Evolutionary conservation across 1,140 invertebrate species (phyloP).

Genomic region (Drosophila tropicalis): DNA sequence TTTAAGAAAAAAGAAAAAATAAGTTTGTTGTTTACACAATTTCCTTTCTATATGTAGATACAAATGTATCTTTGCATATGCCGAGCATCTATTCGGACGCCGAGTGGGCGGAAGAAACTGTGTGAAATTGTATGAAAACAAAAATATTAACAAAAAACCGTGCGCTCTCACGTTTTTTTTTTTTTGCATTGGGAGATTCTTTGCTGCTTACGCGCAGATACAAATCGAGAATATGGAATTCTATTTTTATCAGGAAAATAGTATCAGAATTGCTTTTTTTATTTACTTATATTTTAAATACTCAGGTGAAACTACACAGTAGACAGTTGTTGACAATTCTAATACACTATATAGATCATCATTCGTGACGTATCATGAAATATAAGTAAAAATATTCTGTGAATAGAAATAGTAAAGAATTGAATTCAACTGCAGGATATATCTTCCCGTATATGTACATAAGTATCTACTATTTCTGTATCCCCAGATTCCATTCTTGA

Average conservation of each 20-base stretch:
- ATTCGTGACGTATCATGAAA: background rate
- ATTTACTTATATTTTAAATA: background rate
- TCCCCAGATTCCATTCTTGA: too few species aligned
- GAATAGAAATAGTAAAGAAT: background rate
- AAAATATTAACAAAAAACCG: slow-evolving; percentile 51
- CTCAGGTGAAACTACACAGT: slow-evolving; percentile 11
- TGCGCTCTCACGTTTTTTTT: slow-evolving; percentile 77
- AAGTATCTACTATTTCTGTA: too few species aligned
- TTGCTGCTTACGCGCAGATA: slow-evolving; percentile 57
- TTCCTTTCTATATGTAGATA: slow-evolving; percentile 8
- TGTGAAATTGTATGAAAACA: slow-evolving; percentile 38
- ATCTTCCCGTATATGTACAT: too few species aligned
- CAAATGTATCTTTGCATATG: slow-evolving; percentile 8
- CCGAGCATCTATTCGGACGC: slow-evolving; percentile 1
- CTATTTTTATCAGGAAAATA: slow-evolving; percentile 54
- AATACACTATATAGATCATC: background rate
- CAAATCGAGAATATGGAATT: slow-evolving; percentile 69
- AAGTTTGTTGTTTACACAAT: slow-evolving; percentile 70
- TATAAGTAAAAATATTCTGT: background rate
- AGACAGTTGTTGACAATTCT: background rate
- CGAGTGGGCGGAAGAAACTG: slow-evolving; percentile 34
- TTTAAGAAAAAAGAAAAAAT: too few species aligned
- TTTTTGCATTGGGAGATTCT: slow-evolving; percentile 72
- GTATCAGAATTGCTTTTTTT: slow-evolving; percentile 6
- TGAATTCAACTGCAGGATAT: too few species aligned